Percentiles rank a stretch among this genome's conserved stretches.
phyloP scores from a whole-genome alignment of 2,113 vertebrate genomes.

The Cygnus buccinator region DNA sequence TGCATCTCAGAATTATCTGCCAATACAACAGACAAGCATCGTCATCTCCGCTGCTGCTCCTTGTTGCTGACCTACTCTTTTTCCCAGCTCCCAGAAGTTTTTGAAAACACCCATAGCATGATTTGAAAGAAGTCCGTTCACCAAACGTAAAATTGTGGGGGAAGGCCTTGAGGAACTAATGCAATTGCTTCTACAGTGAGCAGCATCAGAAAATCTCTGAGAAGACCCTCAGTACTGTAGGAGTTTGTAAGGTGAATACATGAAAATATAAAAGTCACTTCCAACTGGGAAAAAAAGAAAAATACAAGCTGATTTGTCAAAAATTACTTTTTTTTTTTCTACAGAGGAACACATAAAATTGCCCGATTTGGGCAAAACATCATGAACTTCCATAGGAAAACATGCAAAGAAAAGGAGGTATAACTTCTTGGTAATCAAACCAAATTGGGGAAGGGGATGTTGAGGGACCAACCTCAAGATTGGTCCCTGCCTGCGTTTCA shows the following conservation, averaged over 20 bases:
- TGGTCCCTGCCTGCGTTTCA: neutral
- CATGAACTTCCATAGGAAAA: neutral
- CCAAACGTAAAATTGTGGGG: neutral
- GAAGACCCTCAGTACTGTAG: neutral
- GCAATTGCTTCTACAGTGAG: neutral
- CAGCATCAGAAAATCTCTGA: neutral
- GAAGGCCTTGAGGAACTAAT: neutral
- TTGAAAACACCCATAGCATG: neutral
- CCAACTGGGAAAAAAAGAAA: neutral
- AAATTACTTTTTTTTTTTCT: neutral
- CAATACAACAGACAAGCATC: neutral
- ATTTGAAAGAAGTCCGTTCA: neutral
- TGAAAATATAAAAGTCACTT: conserved; percentile 1
- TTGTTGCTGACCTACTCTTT: neutral
- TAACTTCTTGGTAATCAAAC: neutral
- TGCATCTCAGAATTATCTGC: neutral
- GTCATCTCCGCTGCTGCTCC: neutral
- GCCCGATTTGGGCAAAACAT: neutral
- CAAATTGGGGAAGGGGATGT: neutral
- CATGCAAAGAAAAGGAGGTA: neutral
- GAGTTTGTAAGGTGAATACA: neutral
- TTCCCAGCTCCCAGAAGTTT: neutral
- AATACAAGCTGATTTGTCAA: neutral
- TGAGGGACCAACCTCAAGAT: neutral
- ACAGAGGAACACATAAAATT: neutral